Evolutionary conservation across 2,888 invertebrate species (phyloP).

Genomic region (Euzophera pinguis): DNA sequence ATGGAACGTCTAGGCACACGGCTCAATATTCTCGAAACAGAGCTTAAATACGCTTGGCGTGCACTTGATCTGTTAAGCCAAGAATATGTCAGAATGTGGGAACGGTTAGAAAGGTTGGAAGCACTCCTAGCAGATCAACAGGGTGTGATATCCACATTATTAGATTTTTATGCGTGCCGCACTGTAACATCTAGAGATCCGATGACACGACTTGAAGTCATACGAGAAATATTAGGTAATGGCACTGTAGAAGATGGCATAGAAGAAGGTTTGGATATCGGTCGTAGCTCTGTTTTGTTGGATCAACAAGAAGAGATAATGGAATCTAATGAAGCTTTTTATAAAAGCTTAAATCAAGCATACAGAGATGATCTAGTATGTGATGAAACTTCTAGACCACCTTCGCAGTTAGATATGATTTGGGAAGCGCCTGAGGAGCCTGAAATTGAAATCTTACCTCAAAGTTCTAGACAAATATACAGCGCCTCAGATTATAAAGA

Average conservation of each 20-base stretch:
- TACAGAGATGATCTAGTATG: conserved; percentile 89
- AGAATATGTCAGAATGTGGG: conserved; percentile 97
- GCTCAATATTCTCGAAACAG: conserved; percentile 92
- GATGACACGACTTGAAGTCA: conserved; percentile 78
- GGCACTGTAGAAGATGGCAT: conserved; percentile 83
- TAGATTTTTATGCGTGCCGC: conserved; percentile 86
- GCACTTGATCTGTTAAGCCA: conserved; percentile 93
- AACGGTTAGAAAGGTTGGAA: conserved; percentile 92
- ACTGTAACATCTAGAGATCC: conserved; percentile 74
- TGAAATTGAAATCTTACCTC: conserved; percentile 78
- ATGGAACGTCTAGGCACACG: conserved; percentile 94
- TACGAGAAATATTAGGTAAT: conserved; percentile 83
- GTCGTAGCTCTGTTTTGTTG: conserved; percentile 58
- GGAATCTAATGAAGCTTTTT: conserved; percentile 93
- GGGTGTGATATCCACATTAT: conserved; percentile 91
- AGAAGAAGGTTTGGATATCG: conserved; percentile 83
- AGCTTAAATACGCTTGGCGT: conserved; percentile 95
- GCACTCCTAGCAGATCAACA: conserved; percentile 93
- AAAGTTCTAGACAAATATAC: conserved; percentile 82
- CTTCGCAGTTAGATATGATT: conserved; percentile 90
- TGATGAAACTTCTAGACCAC: conserved; percentile 81
- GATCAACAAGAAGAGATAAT: conserved; percentile 72
- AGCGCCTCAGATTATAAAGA: conserved; percentile 89
- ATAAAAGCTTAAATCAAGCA: conserved; percentile 92
- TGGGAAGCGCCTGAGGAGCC: conserved; percentile 91